These are phyloP conservation scores for Diadromus collaris DNA, from an alignment of 2,888 invertebrate genomes.

Conservation along the genomic window DNA sequence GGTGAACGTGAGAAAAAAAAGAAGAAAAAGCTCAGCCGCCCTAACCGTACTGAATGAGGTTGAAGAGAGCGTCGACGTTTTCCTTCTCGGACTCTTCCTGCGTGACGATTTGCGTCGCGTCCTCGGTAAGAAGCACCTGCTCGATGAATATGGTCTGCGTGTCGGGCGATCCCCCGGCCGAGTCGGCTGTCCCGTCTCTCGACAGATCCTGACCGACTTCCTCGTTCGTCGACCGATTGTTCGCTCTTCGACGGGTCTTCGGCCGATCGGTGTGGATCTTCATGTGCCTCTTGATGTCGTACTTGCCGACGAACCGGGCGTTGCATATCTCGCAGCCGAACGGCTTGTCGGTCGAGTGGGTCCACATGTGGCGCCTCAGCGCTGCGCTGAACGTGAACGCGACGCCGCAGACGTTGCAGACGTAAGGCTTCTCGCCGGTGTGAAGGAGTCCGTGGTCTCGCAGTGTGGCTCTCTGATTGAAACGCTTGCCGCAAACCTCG, in stretches of 20 bases:
- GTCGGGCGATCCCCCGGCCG: neutral
- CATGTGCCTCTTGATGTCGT: constrained; percentile 77
- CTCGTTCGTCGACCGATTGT: constrained; percentile 26
- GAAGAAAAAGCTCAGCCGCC: neutral
- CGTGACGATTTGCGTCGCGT: constrained; percentile 67
- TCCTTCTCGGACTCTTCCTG: constrained; percentile 76
- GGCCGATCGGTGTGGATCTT: constrained; percentile 74
- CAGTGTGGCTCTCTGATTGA: constrained; percentile 77
- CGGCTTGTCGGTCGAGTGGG: constrained; percentile 74
- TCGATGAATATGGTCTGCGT: constrained; percentile 70
- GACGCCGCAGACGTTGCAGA: constrained; percentile 75
- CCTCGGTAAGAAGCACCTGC: constrained; percentile 72
- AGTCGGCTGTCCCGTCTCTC: constrained; percentile 50
- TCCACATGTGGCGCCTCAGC: constrained; percentile 76
- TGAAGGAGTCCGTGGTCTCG: constrained; percentile 76
- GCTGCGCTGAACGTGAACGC: constrained; percentile 78
- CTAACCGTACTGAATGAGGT: constrained; percentile 74
- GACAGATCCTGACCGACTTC: constrained; percentile 24
- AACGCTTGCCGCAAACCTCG: constrained; percentile 77
- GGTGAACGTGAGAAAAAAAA: neutral
- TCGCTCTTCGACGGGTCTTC: constrained; percentile 62
- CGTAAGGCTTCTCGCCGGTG: constrained; percentile 77
- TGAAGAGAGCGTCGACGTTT: constrained; percentile 76
- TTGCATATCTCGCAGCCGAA: constrained; percentile 75
- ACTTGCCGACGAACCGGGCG: constrained; percentile 76